Evolutionary conservation across 2,888 invertebrate genomes (phyloP), one percentile per base, ranked within the genome.

Genomic region (Drosophila robusta): DNA sequence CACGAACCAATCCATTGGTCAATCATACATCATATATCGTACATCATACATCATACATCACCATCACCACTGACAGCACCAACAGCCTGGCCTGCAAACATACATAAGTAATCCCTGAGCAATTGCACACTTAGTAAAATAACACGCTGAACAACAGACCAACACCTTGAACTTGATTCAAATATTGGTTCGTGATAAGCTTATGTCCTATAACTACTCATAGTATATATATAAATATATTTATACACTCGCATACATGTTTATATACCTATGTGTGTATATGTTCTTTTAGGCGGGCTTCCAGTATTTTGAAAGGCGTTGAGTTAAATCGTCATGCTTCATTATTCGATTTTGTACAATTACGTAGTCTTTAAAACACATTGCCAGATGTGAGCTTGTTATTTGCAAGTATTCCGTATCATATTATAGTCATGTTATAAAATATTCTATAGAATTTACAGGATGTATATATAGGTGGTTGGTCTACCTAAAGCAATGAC

Each of bases 231-330:
- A 42, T 54, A 46, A 41, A 60, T 71, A 56, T 60, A 26, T 67
- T 24, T 50, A 2, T 49, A 34, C 34, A 14, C 41, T 42, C 63
- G 47, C 55, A 39, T 60, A 65, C 49, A 22, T 50, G 50, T 36
- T 49, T 22, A 50, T 52, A 55, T 57, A 66, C 42, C 42, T 63
- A 67, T 64, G 46, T 70, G 63, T 72, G 47, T 80, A 65, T 65
- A 67, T 80, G 64, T 72, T 69, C 7, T 44, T 61, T 62, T 77
- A 80, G 79, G 79, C 79, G 79, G 79, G 83, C 61, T 60, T 70
- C 52, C 64, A 61, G 64, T 75, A 42, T 42, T 71, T 61, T 66
- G 44, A 75, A 81, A 70, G 81, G 70, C 68, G 3, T 51, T 65
- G n/a, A 58, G 60, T 66, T 64, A 12, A 39, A 62, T 70, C 45